Conservation (phyloP, 2,888 invertebrate species). For the Parnassius mnemosyne region DNA sequence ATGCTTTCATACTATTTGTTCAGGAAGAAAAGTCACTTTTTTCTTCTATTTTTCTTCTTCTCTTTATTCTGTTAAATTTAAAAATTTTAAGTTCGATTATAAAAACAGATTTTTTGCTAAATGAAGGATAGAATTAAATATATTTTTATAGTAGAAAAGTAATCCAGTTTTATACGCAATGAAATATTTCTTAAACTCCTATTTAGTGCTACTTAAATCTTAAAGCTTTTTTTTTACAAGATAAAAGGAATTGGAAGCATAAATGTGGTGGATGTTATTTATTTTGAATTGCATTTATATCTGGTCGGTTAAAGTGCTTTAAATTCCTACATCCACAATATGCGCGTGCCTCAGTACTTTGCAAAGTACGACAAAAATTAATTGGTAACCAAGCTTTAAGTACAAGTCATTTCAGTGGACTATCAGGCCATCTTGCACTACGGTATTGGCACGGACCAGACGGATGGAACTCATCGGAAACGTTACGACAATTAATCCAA, state of each 20-base stretch:
- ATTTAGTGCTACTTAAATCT: background rate
- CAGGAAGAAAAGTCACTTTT: no score
- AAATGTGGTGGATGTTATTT: slow-evolving; percentile 5
- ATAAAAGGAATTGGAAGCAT: slow-evolving; percentile 4
- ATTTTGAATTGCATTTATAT: background rate
- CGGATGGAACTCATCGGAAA: slow-evolving; percentile 64
- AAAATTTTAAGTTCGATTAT: no score
- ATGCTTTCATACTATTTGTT: no score
- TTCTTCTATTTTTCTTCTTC: no score
- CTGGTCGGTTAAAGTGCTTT: background rate
- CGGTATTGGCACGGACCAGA: slow-evolving; percentile 29
- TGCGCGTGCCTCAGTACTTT: background rate
- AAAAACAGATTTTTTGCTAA: no score
- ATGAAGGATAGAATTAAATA: no score
- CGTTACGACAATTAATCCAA: slow-evolving; percentile 66
- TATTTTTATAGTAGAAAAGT: no score
- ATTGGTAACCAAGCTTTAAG: background rate
- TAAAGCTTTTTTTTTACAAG: background rate
- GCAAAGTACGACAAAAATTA: background rate
- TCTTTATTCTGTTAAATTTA: no score
- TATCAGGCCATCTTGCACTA: background rate
- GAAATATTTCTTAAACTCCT: no score
- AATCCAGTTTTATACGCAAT: no score
- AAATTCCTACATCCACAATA: background rate
- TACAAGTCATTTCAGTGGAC: slow-evolving; percentile 6